Conservation (phyloP, 1,140 invertebrate species). For the Coptotermes formosanus region DNA sequence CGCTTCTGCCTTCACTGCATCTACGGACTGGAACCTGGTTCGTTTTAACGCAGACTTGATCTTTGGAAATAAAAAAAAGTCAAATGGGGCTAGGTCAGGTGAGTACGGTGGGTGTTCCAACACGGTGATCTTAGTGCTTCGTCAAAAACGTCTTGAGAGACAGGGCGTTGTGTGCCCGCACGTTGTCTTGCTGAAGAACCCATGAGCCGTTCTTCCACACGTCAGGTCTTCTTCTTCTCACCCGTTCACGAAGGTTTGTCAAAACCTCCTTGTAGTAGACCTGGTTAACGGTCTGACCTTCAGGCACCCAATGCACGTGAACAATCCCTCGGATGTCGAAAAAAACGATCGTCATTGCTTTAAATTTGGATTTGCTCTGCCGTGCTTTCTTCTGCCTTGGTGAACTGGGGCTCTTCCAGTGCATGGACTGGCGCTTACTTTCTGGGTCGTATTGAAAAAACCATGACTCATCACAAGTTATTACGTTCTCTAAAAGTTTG, state of each 20-base stretch:
- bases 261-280: no score
- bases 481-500: conserved; percentile 33
- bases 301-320: no score
- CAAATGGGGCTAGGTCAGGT: conserved; percentile 37
- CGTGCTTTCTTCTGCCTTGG: conserved; percentile 15
- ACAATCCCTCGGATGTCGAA: no score
- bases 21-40: no score
- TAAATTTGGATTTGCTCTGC: conserved; percentile 24
- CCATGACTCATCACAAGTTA: conserved; percentile 35
- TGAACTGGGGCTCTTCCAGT: conserved; percentile 28
- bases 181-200: conserved; percentile 34
- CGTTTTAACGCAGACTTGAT: not conserved
- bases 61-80: no score
- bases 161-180: conserved; percentile 29
- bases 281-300: no score
- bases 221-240: conserved; percentile 30
- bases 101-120: conserved; percentile 39
- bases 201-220: conserved; percentile 34
- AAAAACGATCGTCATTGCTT: conserved; percentile 26
- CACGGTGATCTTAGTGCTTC: conserved; percentile 37
- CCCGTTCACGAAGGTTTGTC: no score
- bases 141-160: conserved; percentile 35
- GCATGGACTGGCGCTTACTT: conserved; percentile 35
- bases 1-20: no score
- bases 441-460: conserved; percentile 33